Evolutionary conservation across 1,140 invertebrate genomes (phyloP).

Genomic region (Gyrodactylus salaris): DNA sequence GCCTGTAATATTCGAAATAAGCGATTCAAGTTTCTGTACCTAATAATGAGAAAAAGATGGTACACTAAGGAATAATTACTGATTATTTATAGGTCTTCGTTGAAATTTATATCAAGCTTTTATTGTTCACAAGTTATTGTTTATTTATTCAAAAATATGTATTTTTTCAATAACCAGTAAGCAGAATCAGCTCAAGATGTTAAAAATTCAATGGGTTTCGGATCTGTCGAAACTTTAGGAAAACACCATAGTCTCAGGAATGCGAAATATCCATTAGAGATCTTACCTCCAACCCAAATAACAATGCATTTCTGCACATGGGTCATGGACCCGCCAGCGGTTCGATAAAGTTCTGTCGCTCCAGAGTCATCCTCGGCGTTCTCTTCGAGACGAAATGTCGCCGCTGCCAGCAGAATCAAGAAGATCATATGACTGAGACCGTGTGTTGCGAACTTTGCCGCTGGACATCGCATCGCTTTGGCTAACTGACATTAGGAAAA

Average conservation of each 20-base stretch:
- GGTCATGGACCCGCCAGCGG: slow-evolving; percentile 17
- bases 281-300: slow-evolving; percentile 18
- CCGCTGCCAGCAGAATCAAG: slow-evolving; percentile 17
- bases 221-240: too few species aligned
- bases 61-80: not conserved
- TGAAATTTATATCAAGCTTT: not conserved
- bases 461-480: not conserved
- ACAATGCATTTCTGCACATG: slow-evolving; percentile 20
- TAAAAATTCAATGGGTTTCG: too few species aligned
- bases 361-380: slow-evolving; percentile 16
- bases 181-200: too few species aligned
- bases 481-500: not conserved
- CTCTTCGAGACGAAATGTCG: slow-evolving; percentile 14
- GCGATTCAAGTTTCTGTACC: too few species aligned
- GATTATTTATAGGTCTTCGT: not conserved
- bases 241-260: too few species aligned
- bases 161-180: too few species aligned
- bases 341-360: slow-evolving; percentile 16
- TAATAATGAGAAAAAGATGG: too few species aligned
- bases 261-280: not conserved
- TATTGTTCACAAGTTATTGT: not conserved
- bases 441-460: slow-evolving; percentile 8
- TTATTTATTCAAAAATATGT: not conserved
- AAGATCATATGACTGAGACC: slow-evolving; percentile 19
- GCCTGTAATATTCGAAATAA: too few species aligned